Base-by-base conservation (phyloP, 2,113 vertebrate species). In the Zosterops lateralis region DNA sequence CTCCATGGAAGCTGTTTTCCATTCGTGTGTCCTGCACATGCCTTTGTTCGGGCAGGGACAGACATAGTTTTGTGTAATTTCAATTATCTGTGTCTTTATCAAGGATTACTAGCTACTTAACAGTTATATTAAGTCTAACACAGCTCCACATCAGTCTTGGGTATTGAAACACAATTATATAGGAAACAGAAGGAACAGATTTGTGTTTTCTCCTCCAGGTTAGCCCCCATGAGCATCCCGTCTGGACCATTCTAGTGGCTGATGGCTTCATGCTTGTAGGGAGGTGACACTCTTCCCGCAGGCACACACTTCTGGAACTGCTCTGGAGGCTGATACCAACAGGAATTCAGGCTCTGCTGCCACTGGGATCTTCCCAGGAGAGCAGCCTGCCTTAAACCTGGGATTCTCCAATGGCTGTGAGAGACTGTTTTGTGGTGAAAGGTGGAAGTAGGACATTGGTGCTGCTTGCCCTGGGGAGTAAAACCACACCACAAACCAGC, bases 371-470 rank as follows among this genome's bases (percentile, higher is more conserved):
- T 44, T 60, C 74, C 53, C 78, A 71, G 82, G 20, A 82, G 31
- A 85, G 48, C 62, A 47, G 21, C 31, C 44, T 83, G 64, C 58
- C 74, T 78, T 19, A 50, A 79, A 76, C 50, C 17, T 60, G 48
- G n/a, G n/a, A 45, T 56, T 38, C 36, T 62, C 29, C 4, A 6
- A 5, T 36, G 64, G 4, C 1, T 62, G 14, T 1, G 0, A 51
- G 25, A 66, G 51, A 61, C 7, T 66, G 25, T 14, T 1, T 0
- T 20, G 12, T 1, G 5, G 21, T 34, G 50, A 88, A 76, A 66
- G 42, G 25, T 29, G 24, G 6, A 5, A 70, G 34, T 5, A 56
- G 74, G 72, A n/a, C 9, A 1, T 16, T 15, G 54, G 42, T 22
- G 18, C 65, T 56, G 42, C 34, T 50, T 48, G 29, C 64, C 1